Base-by-base conservation (phyloP, 92 coral and sea anemone species). In the Phenganax stokvisi region DNA sequence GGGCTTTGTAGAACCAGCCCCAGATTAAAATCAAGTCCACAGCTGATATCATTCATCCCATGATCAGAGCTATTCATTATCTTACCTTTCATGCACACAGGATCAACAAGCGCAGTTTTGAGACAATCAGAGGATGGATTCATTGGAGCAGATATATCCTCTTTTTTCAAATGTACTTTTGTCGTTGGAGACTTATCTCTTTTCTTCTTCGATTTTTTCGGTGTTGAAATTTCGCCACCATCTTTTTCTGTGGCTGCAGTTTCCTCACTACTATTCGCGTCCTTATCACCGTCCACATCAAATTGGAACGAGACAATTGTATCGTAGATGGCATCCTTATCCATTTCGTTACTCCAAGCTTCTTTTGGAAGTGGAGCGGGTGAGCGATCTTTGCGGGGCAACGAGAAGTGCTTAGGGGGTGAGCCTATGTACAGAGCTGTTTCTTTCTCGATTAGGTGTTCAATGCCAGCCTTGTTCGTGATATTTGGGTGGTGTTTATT, bases 301-400 rank as follows among this genome's bases (percentile, higher is more conserved):
- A 37, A 37, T 37, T 37, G 47, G 47, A 37, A 37, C 5, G 47
- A 37, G 47, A 37, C 47, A 37, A 37, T 37, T 37, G 47, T 37
- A 5, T 37, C 47, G 47, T 37, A 37, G 47, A 37, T 37, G 47
- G 47, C 2, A 37, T 37, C 47, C 47, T 37, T 5, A 37, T 1
- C 47, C 47, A 37, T 37, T 37, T 37, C 47, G 47, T 5, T 37
- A 5, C 47, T 37, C 47, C 47, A 37, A 1, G 31, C n/a, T 27
- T 9, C 56, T 28, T 44, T 76, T 6, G 81, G 81, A 27, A 76
- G 70, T 8, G 81, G 69, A 27, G 81, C 69, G 51, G 81, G 81
- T 9, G 54, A 52, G 11, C 81, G 81, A 6, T 76, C 12, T 55
- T 76, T 76, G n/a, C 47, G 20, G 17, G 7, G 81, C 6, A 10